Base-by-base conservation (phyloP, 1,140 invertebrate species). In the Cyclina sinensis region DNA sequence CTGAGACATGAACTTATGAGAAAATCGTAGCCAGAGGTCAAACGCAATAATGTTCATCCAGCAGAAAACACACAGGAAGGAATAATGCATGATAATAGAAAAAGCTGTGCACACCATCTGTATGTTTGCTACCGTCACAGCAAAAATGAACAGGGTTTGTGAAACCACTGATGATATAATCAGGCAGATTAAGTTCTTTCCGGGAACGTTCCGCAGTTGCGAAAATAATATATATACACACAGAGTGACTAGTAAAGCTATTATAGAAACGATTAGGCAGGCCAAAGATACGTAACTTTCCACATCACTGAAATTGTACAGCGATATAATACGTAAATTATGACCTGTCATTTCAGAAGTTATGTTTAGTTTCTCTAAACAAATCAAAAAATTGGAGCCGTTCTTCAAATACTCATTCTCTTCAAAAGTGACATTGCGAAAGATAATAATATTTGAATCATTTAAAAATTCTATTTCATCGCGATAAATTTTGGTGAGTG, bases 11-110 rank as follows among this genome's bases (percentile, higher is more conserved):
- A 90, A 89, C 39, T 73, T 78, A 27, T 90, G 83, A 7, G 92
- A 89, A 93, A 96, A 96, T 9, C 98, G 98, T 35, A 95, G 93
- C 94, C 96, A 97, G 7, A 97, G 95, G 90, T 97, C 96, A 91
- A 96, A 96, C 0, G 96, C 95, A 90, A 97, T 95, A 0, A 96
- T 94, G 54, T 96, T 95, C 96, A 96, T 96, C 96, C 96, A 97
- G 62, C 95, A 95, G 91, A 97, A 97, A 0, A 96, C 94, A 0
- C 95, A 94, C 74, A 97, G 93, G 91, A 96, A 96, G 76, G 93
- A 91, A 92, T 96, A 97, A 88, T 96, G 96, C 35, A 96, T 96
- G n/a, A 94, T 48, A 0, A 96, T 91, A 12, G 95, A 96, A 21
- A 96, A 84, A 1, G 93, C 90, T 5, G 82, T 86, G 73, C 94